A percentile compares a stretch with the other conserved stretches of the same genome.
These are phyloP conservation scores for Eubasilissa splendida DNA, from an alignment of 2,888 invertebrate species.

Conservation along the genomic window DNA sequence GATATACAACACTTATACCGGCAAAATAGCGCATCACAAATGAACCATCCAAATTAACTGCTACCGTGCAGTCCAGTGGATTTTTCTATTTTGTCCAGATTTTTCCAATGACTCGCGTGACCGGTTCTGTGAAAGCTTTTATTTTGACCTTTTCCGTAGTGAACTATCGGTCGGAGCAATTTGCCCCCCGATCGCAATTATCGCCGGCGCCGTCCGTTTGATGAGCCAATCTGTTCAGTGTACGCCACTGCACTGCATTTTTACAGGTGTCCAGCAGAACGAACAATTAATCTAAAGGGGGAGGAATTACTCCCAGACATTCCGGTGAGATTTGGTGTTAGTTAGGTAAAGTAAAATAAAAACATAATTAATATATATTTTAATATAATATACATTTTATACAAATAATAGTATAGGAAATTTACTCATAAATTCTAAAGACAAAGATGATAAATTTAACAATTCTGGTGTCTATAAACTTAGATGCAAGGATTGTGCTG, in stretches of 20 bases:
- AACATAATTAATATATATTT: too few species aligned
- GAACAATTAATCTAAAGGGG: slow-evolving; percentile 3
- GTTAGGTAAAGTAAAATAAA: too few species aligned
- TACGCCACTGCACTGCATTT: slow-evolving; percentile 18
- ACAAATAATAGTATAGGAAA: too few species aligned
- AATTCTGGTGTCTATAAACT: too few species aligned
- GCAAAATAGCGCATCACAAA: slow-evolving; percentile 8
- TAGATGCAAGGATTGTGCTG: too few species aligned
- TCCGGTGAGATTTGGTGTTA: too few species aligned
- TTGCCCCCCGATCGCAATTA: slow-evolving; percentile 45
- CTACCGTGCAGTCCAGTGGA: slow-evolving; percentile 9
- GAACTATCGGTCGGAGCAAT: neutral
- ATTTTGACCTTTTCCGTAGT: neutral
- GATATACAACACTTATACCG: neutral
- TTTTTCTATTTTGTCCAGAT: slow-evolving; percentile 37
- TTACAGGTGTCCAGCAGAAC: slow-evolving; percentile 25
- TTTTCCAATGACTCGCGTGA: slow-evolving; percentile 51
- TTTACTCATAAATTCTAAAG: too few species aligned
- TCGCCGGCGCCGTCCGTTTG: slow-evolving; percentile 45
- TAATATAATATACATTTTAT: too few species aligned
- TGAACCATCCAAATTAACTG: slow-evolving; percentile 16
- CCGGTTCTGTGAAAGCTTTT: slow-evolving; percentile 40
- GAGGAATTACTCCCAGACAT: too few species aligned
- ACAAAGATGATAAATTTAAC: too few species aligned
- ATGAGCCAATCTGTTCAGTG: slow-evolving; percentile 37